Evolutionary conservation across 2,888 invertebrate species (phyloP), one percentile per base, ranked within the genome.

Genomic region (Trichogramma evanescens): DNA sequence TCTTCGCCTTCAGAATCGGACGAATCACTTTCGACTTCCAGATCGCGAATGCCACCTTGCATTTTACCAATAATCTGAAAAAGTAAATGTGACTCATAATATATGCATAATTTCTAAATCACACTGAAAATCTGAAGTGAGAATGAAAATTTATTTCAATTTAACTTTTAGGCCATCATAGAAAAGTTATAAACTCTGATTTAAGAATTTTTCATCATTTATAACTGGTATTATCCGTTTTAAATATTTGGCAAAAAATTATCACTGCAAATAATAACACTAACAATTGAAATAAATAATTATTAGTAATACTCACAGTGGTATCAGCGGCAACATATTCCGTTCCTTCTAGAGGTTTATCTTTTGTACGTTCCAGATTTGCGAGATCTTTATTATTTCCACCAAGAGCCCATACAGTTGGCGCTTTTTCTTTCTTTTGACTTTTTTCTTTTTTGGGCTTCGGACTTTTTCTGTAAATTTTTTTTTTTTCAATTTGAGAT

Each of bases 351-450:
- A 85, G 87, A 0, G 88, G 87, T 71, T 85, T 85, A 76, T 91
- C 91, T 63, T 84, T 87, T 59, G 91, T 89, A 71, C 91, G 84
- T 79, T 96, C 95, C 48, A 96, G 80, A n/a, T 82, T 79, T 8
- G 85, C 85, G 53, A 89, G 80, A 79, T 95, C 95, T 65, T 89
- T 88, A 8, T 82, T 78, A 55, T 84, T 87, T 41, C 94, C 95
- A 49, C 89, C 89, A 56, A 92, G 80, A 68, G 92, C 94, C 97
- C 96, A 97, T 57, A 90, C 85, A 57, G 94, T 85, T 0, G 92
- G 93, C 26, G 26, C 26, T 26, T 26, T 26, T 26, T 26, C 26
- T 73, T 92, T 89, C 74, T 97, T 97, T 1, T 91, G 92, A 26
- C 87, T 86, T 74, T 89, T 89, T 50, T 85, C 83, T 74, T 89